Evolutionary conservation across 35 echinoderm and acorn worm species (phyloP).

Genomic region (Holothuria glaberrima): DNA sequence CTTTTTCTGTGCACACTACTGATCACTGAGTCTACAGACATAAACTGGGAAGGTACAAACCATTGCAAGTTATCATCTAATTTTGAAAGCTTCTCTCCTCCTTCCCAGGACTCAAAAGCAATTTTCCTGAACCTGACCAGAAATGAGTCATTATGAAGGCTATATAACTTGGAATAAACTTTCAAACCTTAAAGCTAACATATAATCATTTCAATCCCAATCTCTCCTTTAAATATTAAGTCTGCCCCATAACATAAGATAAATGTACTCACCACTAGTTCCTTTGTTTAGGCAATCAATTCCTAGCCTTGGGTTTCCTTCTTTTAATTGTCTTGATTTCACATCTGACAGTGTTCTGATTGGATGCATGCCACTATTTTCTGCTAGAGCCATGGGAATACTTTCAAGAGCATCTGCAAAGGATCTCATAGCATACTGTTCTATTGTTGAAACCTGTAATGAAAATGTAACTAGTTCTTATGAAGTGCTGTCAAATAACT

Average conservation of each 20-base stretch:
- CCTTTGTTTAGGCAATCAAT: conserved; percentile 96
- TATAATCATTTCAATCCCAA: background rate
- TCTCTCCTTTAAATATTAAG: background rate
- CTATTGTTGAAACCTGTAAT: conserved; percentile 91
- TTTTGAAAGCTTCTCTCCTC: no score
- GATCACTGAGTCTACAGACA: no score
- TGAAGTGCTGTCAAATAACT: no score
- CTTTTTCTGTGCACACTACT: no score
- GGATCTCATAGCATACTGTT: conserved; percentile 97
- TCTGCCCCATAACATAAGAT: background rate
- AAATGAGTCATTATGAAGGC: no score
- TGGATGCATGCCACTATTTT: conserved; percentile 93
- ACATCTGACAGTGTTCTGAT: conserved; percentile 92
- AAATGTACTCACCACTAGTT: conserved; percentile 82
- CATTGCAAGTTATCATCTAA: no score
- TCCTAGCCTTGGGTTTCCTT: conserved; percentile 92
- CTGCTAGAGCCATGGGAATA: conserved; percentile 94
- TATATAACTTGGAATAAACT: no score
- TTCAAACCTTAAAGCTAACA: no score
- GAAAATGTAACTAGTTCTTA: no score
- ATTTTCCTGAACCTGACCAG: no score
- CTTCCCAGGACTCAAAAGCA: no score
- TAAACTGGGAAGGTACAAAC: no score
- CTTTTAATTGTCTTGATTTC: conserved; percentile 95
- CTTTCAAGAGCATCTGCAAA: conserved; percentile 92